Evolutionary conservation across 2,113 vertebrate genomes (phyloP).

Genomic region (Mesocricetus auratus): DNA sequence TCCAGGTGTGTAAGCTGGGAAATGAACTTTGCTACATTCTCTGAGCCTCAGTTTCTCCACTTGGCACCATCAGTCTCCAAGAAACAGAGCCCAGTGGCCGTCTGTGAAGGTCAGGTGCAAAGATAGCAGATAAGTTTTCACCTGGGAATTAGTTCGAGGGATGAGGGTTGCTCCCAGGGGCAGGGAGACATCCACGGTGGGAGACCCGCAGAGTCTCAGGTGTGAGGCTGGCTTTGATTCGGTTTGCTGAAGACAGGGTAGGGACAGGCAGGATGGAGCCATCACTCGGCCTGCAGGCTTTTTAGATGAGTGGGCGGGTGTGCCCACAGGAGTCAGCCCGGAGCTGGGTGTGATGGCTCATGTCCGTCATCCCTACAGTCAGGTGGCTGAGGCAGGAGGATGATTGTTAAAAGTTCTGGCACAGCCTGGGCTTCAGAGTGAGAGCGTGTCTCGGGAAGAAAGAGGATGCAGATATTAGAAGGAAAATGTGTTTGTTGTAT

Average conservation of each 20-base stretch:
- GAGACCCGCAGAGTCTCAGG: neutral
- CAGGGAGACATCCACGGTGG: no score
- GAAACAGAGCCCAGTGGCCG: neutral
- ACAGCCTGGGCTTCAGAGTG: neutral
- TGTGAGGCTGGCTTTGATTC: neutral
- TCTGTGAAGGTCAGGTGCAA: neutral
- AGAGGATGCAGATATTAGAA: neutral
- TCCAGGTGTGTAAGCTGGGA: neutral
- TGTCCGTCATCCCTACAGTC: neutral
- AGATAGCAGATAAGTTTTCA: no score
- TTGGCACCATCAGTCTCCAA: neutral
- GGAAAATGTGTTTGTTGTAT: neutral
- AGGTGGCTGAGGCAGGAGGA: neutral
- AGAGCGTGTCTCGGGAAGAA: neutral
- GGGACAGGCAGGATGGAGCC: neutral
- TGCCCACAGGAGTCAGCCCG: neutral
- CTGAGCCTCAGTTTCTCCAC: neutral
- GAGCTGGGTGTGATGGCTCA: neutral
- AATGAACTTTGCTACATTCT: neutral
- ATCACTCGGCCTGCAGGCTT: neutral
- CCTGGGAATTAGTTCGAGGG: neutral
- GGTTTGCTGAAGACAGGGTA: neutral
- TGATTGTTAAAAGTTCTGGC: neutral
- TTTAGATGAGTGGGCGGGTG: no score
- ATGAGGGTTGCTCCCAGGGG: neutral